phyloP scores from a whole-genome alignment of 2,797 vertebrate species.

The Parauchenoglanis ngamensis region DNA sequence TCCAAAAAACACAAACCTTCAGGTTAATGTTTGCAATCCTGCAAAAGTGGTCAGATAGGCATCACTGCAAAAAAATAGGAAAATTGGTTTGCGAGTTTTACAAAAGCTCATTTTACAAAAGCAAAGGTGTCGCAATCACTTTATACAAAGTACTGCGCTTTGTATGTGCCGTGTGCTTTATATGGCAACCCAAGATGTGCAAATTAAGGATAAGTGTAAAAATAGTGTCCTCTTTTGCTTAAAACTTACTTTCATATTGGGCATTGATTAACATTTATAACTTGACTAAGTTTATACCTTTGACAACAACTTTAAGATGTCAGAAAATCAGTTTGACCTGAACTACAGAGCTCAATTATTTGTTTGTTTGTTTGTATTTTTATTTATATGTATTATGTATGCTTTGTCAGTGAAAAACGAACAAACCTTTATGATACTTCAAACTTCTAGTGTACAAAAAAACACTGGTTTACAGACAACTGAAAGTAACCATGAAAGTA shows the following conservation, averaged over 20 bases:
- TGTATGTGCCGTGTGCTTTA: neutral
- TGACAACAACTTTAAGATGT: neutral
- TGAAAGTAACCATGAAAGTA: neutral
- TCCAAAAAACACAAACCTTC: neutral
- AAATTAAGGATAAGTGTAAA: neutral
- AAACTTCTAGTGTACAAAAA: neutral
- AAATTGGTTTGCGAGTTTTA: neutral
- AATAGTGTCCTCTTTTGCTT: neutral
- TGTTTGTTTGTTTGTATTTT: neutral
- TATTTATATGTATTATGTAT: too few relatives aligned
- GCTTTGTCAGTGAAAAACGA: too few relatives aligned
- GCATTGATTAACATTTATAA: neutral
- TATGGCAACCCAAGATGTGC: neutral
- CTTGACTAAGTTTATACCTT: neutral
- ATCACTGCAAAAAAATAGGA: neutral
- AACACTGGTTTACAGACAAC: neutral
- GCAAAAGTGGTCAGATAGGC: neutral
- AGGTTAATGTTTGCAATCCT: neutral
- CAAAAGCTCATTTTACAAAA: neutral
- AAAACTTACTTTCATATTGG: neutral
- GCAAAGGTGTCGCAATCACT: neutral
- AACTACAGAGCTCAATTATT: neutral
- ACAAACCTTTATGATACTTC: neutral
- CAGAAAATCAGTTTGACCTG: neutral
- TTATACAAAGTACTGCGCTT: neutral